These are phyloP conservation scores for Sphenopsis melanotis DNA, from an alignment of 2,797 vertebrate genomes.

Conservation along the genomic window DNA sequence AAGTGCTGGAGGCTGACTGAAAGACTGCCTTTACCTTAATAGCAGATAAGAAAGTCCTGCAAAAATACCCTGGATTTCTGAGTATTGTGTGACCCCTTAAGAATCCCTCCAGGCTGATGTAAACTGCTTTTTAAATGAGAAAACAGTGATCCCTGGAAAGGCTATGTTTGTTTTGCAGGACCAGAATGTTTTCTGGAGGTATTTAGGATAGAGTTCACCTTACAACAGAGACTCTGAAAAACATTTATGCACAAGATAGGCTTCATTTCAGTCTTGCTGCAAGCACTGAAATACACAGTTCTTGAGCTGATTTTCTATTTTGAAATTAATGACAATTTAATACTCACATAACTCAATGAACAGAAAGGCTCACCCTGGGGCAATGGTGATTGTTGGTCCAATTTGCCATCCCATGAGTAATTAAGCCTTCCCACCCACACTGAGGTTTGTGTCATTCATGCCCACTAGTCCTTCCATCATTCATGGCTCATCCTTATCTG, in stretches of 20 bases:
- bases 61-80: constrained; percentile 7
- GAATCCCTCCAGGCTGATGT: not conserved
- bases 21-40: constrained; percentile 13
- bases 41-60: not conserved
- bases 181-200: not conserved
- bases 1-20: constrained; percentile 37
- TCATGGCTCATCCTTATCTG: not conserved
- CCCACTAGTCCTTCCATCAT: not conserved
- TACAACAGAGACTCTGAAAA: not conserved
- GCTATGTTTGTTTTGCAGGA: not conserved
- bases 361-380: not conserved
- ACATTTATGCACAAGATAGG: not conserved
- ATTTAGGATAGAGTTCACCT: not conserved
- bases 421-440: not conserved
- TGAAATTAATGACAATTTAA: not conserved
- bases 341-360: not conserved
- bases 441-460: not conserved
- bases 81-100: not conserved
- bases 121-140: not conserved
- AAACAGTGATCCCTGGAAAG: not conserved
- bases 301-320: not conserved
- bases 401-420: not conserved
- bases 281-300: not conserved
- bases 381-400: not conserved
- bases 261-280: not conserved